Conservation (phyloP, 2,113 vertebrate genomes). For the Trochalopteron elliotii region DNA sequence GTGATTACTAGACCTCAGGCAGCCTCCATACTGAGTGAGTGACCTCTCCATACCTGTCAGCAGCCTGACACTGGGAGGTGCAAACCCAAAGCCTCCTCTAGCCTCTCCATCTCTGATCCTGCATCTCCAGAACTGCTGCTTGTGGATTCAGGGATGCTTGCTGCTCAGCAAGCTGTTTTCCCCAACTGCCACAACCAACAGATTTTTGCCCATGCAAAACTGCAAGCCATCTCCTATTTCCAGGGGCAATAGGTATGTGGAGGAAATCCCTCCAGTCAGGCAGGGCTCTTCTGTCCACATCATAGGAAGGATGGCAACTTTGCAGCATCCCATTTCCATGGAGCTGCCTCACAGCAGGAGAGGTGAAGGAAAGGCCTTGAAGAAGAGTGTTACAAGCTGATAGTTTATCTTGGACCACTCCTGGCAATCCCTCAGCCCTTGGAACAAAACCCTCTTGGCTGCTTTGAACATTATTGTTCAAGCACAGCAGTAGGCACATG, state of each 20-base stretch:
- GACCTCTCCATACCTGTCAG: neutral
- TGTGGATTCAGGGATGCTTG: neutral
- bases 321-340: neutral
- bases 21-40: neutral
- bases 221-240: neutral
- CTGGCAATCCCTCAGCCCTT: neutral
- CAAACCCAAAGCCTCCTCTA: neutral
- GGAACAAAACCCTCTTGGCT: neutral
- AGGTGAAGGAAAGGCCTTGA: neutral
- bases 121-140: neutral
- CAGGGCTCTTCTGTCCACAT: neutral
- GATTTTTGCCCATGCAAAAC: neutral
- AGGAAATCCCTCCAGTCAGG: neutral
- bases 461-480: neutral
- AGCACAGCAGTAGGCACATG: fast-evolving
- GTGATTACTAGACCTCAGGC: fast-evolving
- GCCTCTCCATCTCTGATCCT: neutral
- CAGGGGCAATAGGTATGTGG: fast-evolving
- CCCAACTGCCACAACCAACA: neutral
- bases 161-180: neutral
- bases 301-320: neutral
- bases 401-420: neutral
- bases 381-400: neutral
- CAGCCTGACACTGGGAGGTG: neutral
- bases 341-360: fast-evolving